phyloP scores from a whole-genome alignment of 2,888 invertebrate genomes.

The Leptopilina myrica region DNA sequence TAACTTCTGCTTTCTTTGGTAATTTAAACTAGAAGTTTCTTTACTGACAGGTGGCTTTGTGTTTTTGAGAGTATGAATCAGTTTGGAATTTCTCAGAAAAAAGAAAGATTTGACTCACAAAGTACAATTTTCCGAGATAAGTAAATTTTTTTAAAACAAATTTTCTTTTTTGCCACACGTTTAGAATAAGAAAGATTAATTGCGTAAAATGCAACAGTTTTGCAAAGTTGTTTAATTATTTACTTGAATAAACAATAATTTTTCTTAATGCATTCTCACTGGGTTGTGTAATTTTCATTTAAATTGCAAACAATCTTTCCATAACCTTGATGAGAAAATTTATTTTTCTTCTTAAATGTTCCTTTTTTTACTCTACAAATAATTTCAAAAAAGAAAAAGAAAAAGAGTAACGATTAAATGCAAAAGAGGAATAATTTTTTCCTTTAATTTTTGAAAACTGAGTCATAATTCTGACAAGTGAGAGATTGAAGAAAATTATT shows the following conservation, averaged over 20 bases:
- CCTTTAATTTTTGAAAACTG: not conserved
- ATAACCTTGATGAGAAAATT: not conserved
- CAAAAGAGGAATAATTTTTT: too few species aligned
- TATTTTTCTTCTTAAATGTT: not conserved
- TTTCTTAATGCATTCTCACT: slow-evolving; percentile 11
- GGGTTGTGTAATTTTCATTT: slow-evolving; percentile 7
- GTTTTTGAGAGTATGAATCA: slow-evolving; percentile 18
- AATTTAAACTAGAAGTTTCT: not conserved
- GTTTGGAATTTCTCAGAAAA: not conserved
- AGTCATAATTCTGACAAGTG: too few species aligned
- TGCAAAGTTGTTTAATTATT: slow-evolving; percentile 18
- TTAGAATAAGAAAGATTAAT: slow-evolving; percentile 10
- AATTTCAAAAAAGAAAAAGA: too few species aligned
- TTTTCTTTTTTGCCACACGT: not conserved
- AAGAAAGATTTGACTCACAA: not conserved
- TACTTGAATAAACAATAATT: slow-evolving; percentile 16
- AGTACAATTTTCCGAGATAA: too few species aligned
- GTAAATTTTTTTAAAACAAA: too few species aligned
- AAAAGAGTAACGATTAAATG: too few species aligned
- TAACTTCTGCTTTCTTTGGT: not conserved
- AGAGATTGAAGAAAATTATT: too few species aligned
- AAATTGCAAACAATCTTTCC: slow-evolving; percentile 3
- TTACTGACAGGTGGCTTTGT: slow-evolving; percentile 5
- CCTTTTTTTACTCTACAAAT: not conserved
- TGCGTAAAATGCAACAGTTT: slow-evolving; percentile 22